These are phyloP conservation scores for Oncorhynchus masou DNA, from an alignment of 2,113 vertebrate species.

Conservation along the genomic window DNA sequence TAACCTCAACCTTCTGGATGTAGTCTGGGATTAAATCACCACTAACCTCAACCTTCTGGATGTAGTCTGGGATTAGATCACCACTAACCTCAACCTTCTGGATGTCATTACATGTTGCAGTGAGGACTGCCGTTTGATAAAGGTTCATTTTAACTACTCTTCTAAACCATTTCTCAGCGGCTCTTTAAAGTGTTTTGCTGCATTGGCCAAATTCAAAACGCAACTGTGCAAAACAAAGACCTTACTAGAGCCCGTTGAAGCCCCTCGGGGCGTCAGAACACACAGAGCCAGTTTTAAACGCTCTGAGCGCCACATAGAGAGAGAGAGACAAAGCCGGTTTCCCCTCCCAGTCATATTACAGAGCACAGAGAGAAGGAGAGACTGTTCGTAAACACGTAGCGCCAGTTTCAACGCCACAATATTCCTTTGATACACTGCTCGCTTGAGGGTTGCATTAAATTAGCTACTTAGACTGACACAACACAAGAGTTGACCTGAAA, in stretches of 20 bases:
- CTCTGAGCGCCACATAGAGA: slow-evolving; percentile 31
- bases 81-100: too few relatives aligned
- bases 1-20: too few relatives aligned
- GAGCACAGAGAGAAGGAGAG: background rate
- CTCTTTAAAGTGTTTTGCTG: background rate
- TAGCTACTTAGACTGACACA: slow-evolving; percentile 19
- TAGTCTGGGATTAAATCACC: too few relatives aligned
- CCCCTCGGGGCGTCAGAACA: slow-evolving; percentile 36
- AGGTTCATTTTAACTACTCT: background rate
- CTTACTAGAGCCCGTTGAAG: slow-evolving; percentile 13
- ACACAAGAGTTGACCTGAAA: slow-evolving; percentile 19
- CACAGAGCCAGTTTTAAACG: slow-evolving; percentile 57
- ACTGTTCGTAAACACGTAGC: background rate
- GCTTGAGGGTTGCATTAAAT: slow-evolving; percentile 36
- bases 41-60: too few relatives aligned
- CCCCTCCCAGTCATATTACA: slow-evolving; percentile 1
- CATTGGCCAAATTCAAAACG: background rate
- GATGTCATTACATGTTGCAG: background rate
- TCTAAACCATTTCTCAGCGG: background rate
- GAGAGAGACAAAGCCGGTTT: slow-evolving; percentile 18
- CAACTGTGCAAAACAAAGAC: background rate
- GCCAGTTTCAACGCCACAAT: slow-evolving; percentile 31
- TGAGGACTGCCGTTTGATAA: background rate
- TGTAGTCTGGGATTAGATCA: too few relatives aligned
- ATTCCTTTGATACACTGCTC: slow-evolving; percentile 6